Evolutionary conservation across 2,888 invertebrate genomes (phyloP).

Genomic region (Brachylomia viminalis): DNA sequence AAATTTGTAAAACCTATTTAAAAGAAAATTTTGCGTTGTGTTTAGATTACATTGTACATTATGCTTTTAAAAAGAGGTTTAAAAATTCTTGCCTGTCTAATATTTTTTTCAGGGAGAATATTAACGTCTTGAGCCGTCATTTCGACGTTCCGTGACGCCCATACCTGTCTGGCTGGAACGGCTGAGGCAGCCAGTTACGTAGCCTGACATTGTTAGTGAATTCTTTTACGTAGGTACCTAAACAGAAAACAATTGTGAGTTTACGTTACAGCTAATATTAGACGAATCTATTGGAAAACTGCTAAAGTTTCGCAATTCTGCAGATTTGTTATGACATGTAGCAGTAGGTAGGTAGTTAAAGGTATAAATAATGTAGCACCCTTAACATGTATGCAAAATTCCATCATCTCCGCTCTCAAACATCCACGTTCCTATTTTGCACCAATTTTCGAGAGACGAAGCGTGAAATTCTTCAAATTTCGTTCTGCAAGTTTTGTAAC

Average conservation of each 20-base stretch:
- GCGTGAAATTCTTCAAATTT: conserved; percentile 55
- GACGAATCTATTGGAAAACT: neutral
- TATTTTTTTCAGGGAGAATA: conserved; percentile 25
- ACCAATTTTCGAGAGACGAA: conserved; percentile 27
- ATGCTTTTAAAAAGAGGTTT: conserved; percentile 18
- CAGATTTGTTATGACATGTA: neutral
- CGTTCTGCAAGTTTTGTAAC: conserved; percentile 44
- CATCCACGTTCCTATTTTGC: conserved; percentile 14
- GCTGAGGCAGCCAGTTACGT: conserved; percentile 9
- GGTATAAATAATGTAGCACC: neutral
- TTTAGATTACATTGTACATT: conserved; percentile 13
- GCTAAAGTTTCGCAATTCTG: neutral
- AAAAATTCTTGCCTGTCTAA: neutral
- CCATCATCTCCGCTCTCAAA: conserved; percentile 10
- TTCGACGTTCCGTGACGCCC: conserved; percentile 1
- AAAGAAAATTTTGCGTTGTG: neutral
- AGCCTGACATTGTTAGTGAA: neutral
- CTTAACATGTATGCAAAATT: conserved; percentile 8
- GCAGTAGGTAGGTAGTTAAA: neutral
- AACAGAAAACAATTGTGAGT: neutral
- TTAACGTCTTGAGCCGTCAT: conserved; percentile 20
- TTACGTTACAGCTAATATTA: no score
- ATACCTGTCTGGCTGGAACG: neutral
- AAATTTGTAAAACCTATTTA: conserved; percentile 8
- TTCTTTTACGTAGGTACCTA: neutral